Conservation (phyloP, 23 tunicate species). For the Oikopleura dioica region DNA sequence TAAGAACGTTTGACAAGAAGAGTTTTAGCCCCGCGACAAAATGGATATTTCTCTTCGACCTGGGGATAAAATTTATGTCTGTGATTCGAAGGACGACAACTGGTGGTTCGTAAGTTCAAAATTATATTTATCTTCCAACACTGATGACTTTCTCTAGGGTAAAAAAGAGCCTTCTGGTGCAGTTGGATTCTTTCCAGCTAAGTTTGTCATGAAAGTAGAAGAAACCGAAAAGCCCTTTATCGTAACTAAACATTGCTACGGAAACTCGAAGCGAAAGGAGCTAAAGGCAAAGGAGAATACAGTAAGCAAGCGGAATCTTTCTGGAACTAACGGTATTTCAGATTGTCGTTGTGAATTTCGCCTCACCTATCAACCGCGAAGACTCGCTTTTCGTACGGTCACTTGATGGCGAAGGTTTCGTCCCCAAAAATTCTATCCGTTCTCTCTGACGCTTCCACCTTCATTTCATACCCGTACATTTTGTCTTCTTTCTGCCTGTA, state of each 20-base stretch:
- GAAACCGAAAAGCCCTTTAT: constrained; percentile 8
- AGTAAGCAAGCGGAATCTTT: neutral
- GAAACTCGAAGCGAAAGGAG: constrained; percentile 7
- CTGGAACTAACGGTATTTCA: neutral
- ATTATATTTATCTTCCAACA: neutral
- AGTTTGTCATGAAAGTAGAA: constrained; percentile 12
- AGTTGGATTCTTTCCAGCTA: constrained; percentile 1
- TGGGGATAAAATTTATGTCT: constrained; percentile 1
- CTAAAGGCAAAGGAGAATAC: constrained; percentile 7
- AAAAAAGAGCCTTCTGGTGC: neutral
- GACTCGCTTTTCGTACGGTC: neutral
- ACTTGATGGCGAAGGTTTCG: constrained; percentile 9
- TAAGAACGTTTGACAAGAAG: neutral
- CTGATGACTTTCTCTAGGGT: neutral
- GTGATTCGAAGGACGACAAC: constrained; percentile 10
- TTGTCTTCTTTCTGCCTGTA: too few species aligned
- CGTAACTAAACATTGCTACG: neutral
- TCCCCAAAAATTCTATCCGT: neutral
- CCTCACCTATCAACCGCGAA: neutral
- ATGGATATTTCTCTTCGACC: neutral
- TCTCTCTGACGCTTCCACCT: neutral
- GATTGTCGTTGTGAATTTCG: constrained; percentile 6
- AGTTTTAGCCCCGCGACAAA: neutral
- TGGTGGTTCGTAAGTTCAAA: constrained; percentile 10
- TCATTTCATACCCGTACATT: too few species aligned